phyloP scores from a whole-genome alignment of 1,140 invertebrate species.

The Drosophila bipectinata region DNA sequence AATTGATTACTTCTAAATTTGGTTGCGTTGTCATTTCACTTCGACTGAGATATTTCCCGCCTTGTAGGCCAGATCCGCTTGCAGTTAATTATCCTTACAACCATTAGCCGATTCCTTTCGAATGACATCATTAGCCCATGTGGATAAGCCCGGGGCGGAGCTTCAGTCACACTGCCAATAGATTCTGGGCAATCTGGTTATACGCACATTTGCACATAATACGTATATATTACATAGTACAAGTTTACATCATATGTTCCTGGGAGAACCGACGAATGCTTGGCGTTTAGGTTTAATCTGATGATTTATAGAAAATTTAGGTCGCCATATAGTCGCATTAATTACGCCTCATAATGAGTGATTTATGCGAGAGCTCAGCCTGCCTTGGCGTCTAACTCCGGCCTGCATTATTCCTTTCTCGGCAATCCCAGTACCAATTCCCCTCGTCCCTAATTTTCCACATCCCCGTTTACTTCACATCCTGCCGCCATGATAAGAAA shows the following conservation, averaged over 20 bases:
- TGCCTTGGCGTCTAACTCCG: conserved; percentile 27
- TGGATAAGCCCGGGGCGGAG: conserved; percentile 8
- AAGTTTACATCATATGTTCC: conserved; percentile 38
- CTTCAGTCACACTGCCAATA: conserved; percentile 20
- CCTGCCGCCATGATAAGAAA: conserved; percentile 48
- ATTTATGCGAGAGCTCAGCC: conserved; percentile 44
- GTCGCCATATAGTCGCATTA: conserved; percentile 52
- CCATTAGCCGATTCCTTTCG: conserved; percentile 4
- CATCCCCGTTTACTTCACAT: conserved; percentile 32
- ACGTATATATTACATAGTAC: neutral
- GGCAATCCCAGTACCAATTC: neutral
- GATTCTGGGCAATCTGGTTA: conserved; percentile 26
- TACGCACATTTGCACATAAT: neutral
- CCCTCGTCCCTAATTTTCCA: neutral
- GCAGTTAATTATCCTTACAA: conserved; percentile 13
- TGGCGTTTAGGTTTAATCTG: conserved; percentile 42
- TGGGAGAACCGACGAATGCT: conserved; percentile 24
- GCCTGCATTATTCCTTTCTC: conserved; percentile 33
- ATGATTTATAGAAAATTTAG: conserved; percentile 54
- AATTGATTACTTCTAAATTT: neutral
- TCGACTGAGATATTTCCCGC: neutral
- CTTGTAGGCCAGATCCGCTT: neutral
- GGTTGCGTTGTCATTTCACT: neutral
- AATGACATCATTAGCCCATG: conserved; percentile 29
- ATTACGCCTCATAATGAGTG: conserved; percentile 54